phyloP scores from a whole-genome alignment of 2,797 vertebrate species.

The Manis pentadactyla region DNA sequence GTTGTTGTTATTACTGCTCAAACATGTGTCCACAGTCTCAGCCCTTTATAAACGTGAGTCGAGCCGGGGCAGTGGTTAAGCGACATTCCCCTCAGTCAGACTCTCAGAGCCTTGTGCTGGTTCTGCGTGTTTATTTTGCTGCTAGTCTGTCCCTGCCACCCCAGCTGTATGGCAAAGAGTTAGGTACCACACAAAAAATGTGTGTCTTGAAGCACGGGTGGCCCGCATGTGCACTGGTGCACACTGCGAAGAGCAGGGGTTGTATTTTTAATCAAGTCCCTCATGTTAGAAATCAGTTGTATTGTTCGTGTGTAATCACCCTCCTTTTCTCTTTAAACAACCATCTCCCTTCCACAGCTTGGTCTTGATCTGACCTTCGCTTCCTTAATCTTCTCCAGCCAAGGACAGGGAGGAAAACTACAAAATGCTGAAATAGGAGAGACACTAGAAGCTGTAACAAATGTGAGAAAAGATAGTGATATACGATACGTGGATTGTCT shows the following conservation, averaged over 20 bases:
- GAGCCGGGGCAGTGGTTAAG: background rate
- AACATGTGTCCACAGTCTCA: background rate
- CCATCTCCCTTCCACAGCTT: background rate
- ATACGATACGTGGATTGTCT: background rate
- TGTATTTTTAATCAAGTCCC: background rate
- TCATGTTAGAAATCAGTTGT: background rate
- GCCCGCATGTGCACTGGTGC: background rate
- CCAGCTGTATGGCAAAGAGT: background rate
- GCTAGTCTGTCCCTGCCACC: accelerated
- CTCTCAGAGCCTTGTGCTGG: background rate
- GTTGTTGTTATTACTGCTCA: background rate
- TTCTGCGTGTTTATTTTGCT: background rate
- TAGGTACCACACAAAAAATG: background rate
- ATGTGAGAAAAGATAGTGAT: background rate
- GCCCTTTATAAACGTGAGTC: background rate
- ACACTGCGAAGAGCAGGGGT: too few species aligned
- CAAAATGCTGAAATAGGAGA: background rate
- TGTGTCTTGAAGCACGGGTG: background rate
- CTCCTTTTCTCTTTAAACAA: background rate
- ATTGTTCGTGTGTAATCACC: background rate
- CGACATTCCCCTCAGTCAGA: background rate
- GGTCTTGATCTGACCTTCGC: background rate
- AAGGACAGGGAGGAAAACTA: background rate
- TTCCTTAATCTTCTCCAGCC: background rate
- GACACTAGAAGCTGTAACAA: background rate